Evolutionary conservation across 2,888 invertebrate genomes (phyloP).

Genomic region (Anagyrus pseudococci): DNA sequence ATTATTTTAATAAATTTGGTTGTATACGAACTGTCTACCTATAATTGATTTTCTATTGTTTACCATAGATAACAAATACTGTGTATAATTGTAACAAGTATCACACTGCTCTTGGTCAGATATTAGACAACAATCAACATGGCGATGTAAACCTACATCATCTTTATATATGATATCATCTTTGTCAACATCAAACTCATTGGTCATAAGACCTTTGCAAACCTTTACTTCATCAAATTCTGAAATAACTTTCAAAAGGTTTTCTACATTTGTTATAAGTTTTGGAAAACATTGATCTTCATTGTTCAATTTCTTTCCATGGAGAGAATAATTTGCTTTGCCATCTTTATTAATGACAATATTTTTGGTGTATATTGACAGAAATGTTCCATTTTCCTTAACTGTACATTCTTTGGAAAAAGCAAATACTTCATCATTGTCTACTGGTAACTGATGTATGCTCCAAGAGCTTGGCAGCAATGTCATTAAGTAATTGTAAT

Average conservation of each 20-base stretch:
- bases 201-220: constrained; percentile 31
- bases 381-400: constrained; percentile 23
- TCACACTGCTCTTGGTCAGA: constrained; percentile 31
- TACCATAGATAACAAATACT: constrained; percentile 15
- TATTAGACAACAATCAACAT: constrained; percentile 28
- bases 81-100: constrained; percentile 30
- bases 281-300: constrained; percentile 5
- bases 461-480: constrained; percentile 33
- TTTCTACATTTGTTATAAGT: constrained; percentile 19
- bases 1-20: no score
- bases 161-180: constrained; percentile 27
- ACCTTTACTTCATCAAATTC: constrained; percentile 27
- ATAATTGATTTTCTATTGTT: no score
- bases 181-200: constrained; percentile 34
- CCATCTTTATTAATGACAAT: constrained; percentile 31
- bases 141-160: constrained; percentile 31
- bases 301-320: constrained; percentile 23
- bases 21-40: no score
- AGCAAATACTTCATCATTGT: constrained; percentile 24
- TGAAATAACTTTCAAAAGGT: constrained; percentile 19
- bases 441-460: constrained; percentile 17
- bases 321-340: constrained; percentile 27
- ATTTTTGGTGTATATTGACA: constrained; percentile 33
- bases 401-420: constrained; percentile 38
- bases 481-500: constrained; percentile 17